Evolutionary conservation across 2,113 vertebrate genomes (phyloP), one percentile per base, ranked within the genome.

Genomic region (Sialia sialis): DNA sequence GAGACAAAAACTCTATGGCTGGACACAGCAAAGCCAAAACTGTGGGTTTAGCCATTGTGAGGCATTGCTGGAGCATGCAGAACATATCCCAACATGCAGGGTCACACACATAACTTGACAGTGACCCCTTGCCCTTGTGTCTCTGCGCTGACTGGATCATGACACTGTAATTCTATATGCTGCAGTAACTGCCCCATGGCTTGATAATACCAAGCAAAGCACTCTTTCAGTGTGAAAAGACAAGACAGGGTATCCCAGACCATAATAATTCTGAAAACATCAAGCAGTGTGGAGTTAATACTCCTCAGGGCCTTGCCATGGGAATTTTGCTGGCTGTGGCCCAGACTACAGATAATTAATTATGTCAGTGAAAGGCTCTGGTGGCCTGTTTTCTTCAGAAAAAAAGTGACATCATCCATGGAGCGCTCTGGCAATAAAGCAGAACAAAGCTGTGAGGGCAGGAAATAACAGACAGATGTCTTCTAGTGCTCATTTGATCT

Each of bases 261-360:
- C 90, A 95, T 95, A 96, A 95, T 94, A 95, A 96, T 73, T 90
- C 95, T 90, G 90, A 95, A 94, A 97, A 96, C 94, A 95, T 95
- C 93, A 88, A 97, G 66, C 95, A 94, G 91, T 70, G 94, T 94
- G 87, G 95, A 98, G 97, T 97, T 98, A 97, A 98, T 98, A 90
- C 93, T 97, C 97, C 85, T 77, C 60, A 21, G 89, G 92, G 96
- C 80, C 87, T 95, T 96, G 96, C 96, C 92, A 96, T 97, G 96
- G 97, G 96, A 97, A 96, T 96, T 97, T 96, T 97, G 48, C 94
- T 98, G 98, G 98, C 97, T 84, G 77, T 86, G 92, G 89, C 91
- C 97, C 97, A 98, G 96, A 95, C 93, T 98, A 96, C 97, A 98
- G 98, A 98, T 98, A 98, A 98, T 98, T 98, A 98, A 98, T 98